A percentile compares a stretch with the other conserved stretches of the same genome.
These are phyloP conservation scores for Gymnocheta viridis DNA, from an alignment of 2,888 invertebrate genomes.

Conservation along the genomic window DNA sequence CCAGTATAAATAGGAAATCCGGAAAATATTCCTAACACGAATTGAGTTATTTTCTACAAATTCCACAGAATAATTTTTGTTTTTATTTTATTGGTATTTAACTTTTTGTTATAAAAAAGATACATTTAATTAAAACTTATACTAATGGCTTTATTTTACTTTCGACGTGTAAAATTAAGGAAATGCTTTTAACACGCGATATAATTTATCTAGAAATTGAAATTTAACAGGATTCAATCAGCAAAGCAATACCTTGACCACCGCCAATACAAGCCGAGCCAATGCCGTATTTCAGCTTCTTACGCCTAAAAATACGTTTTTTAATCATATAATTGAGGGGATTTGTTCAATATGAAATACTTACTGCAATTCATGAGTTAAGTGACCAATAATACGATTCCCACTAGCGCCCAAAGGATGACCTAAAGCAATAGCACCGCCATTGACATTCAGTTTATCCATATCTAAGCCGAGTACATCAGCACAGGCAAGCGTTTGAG, in stretches of 20 bases:
- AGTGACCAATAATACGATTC: slow-evolving; percentile 93
- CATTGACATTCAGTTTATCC: slow-evolving; percentile 95
- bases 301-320: slow-evolving; percentile 84
- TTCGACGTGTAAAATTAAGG: slow-evolving; percentile 60
- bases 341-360: too few species aligned
- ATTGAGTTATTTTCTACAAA: too few species aligned
- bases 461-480: slow-evolving; percentile 93
- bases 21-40: too few species aligned
- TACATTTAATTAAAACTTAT: slow-evolving; percentile 30
- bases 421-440: slow-evolving; percentile 98
- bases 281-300: slow-evolving; percentile 92
- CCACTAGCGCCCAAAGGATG: slow-evolving; percentile 98
- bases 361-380: slow-evolving; percentile 95
- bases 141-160: slow-evolving; percentile 9
- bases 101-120: background rate
- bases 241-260: slow-evolving; percentile 97
- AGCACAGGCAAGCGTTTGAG: slow-evolving; percentile 95
- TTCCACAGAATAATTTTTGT: too few species aligned
- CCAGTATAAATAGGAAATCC: too few species aligned
- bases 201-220: slow-evolving; percentile 25
- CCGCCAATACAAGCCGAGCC: slow-evolving; percentile 99
- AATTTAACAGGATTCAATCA: slow-evolving; percentile 87
- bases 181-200: slow-evolving; percentile 68
- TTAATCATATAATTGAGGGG: too few species aligned
- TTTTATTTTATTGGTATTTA: background rate